Evolutionary conservation across 2,113 vertebrate species (phyloP).

Genomic region (Struthidea cinerea): DNA sequence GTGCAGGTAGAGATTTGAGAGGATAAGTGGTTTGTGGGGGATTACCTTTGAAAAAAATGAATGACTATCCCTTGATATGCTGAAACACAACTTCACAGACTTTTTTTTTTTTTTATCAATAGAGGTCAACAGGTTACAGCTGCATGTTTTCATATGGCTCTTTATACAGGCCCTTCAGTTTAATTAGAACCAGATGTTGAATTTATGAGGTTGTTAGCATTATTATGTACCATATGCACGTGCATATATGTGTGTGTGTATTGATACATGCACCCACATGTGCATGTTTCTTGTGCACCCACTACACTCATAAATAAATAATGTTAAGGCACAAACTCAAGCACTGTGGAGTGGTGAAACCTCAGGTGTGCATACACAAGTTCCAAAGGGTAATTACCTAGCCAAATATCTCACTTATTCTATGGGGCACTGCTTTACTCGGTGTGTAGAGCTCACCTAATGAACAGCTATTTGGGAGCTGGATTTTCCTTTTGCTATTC

Average conservation of each 20-base stretch:
- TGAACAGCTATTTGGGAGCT: neutral
- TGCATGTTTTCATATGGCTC: slow-evolving; percentile 59
- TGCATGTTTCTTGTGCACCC: neutral
- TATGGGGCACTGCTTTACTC: neutral
- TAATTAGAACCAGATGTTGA: slow-evolving; percentile 79
- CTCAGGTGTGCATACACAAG: neutral
- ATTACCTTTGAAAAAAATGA: slow-evolving; percentile 79
- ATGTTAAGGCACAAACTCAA: neutral
- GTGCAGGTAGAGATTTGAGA: slow-evolving; percentile 79
- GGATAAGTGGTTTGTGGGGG: slow-evolving; percentile 80
- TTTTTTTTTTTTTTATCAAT: slow-evolving; percentile 63
- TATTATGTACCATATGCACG: slow-evolving; percentile 29
- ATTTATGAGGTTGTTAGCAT: slow-evolving; percentile 56
- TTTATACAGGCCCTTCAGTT: slow-evolving; percentile 45
- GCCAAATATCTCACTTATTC: neutral
- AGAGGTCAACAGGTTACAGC: slow-evolving; percentile 69
- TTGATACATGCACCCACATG: neutral
- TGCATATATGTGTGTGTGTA: neutral
- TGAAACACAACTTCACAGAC: slow-evolving; percentile 60
- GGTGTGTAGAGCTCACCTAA: neutral
- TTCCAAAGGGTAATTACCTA: neutral
- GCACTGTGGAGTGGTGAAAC: neutral
- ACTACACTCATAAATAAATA: neutral
- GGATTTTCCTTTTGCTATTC: neutral
- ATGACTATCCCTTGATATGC: slow-evolving; percentile 68